phyloP scores from a whole-genome alignment of 2,113 vertebrate genomes.

The Hyperopisus bebe region DNA sequence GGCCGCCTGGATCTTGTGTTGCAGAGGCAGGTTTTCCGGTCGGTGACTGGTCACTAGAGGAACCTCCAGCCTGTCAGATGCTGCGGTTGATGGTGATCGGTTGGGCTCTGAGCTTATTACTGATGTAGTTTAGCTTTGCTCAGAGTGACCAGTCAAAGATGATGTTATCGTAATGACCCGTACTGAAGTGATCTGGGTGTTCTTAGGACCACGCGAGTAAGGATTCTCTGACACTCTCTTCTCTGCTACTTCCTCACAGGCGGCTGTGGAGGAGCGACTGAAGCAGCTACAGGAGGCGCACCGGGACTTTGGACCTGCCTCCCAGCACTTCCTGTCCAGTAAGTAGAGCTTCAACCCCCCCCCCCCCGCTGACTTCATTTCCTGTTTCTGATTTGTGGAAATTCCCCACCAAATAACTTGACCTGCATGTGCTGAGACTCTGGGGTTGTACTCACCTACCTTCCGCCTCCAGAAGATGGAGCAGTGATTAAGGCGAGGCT shows the following conservation, averaged over 20 bases:
- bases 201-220: neutral
- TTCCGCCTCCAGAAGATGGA: constrained; percentile 22
- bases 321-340: constrained; percentile 95
- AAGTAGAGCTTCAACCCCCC: constrained; percentile 49
- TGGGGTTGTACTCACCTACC: neutral
- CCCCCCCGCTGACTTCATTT: constrained; percentile 23
- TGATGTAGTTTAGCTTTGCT: neutral
- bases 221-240: neutral
- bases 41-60: neutral
- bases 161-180: neutral
- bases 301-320: constrained; percentile 85
- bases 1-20: neutral
- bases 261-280: constrained; percentile 83
- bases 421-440: neutral
- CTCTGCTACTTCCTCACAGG: constrained; percentile 52
- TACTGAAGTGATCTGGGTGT: neutral
- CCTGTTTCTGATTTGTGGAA: neutral
- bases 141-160: neutral
- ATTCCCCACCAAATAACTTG: neutral
- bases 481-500: constrained; percentile 38
- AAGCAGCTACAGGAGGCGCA: constrained; percentile 89
- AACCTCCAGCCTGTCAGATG: neutral
- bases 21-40: neutral
- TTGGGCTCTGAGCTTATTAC: neutral
- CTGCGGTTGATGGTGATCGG: neutral